phyloP scores from a whole-genome alignment of 1,140 invertebrate genomes.

The Drosophila ambigua region DNA sequence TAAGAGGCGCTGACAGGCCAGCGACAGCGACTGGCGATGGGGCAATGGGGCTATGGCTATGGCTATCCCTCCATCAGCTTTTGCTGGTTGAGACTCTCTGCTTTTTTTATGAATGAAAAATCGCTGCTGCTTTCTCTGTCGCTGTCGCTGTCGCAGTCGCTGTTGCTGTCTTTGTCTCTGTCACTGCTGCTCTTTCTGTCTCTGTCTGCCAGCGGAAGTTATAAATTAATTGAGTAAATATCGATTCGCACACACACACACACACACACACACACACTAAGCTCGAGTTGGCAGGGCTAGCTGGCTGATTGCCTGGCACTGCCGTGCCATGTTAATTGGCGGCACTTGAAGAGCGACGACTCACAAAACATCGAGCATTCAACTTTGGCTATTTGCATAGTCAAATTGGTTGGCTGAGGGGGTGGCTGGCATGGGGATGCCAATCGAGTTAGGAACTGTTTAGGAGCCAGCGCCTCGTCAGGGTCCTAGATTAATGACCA shows the following conservation, averaged over 20 bases:
- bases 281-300: constrained; percentile 25
- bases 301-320: constrained; percentile 26
- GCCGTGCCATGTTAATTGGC: constrained; percentile 67
- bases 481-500: constrained; percentile 67
- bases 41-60: too few relatives aligned
- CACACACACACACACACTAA: constrained; percentile 8
- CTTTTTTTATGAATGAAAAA: constrained; percentile 76
- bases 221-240: constrained; percentile 83
- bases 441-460: constrained; percentile 46
- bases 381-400: constrained; percentile 70
- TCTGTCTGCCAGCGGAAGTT: constrained; percentile 68
- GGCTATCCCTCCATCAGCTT: constrained; percentile 41
- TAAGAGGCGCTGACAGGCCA: constrained; percentile 63
- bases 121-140: constrained; percentile 39
- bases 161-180: constrained; percentile 2
- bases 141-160: constrained; percentile 1
- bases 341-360: constrained; percentile 56
- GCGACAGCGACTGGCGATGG: constrained; percentile 48
- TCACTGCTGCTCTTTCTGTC: constrained; percentile 26
- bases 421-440: not conserved
- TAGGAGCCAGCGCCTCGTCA: constrained; percentile 7
- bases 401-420: constrained; percentile 67
- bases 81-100: constrained; percentile 36
- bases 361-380: constrained; percentile 32
- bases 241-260: constrained; percentile 61